Percentiles rank a stretch among this genome's conserved stretches.
Evolutionary conservation across 2,888 invertebrate species (phyloP).

Genomic region (Drosophila colorata): DNA sequence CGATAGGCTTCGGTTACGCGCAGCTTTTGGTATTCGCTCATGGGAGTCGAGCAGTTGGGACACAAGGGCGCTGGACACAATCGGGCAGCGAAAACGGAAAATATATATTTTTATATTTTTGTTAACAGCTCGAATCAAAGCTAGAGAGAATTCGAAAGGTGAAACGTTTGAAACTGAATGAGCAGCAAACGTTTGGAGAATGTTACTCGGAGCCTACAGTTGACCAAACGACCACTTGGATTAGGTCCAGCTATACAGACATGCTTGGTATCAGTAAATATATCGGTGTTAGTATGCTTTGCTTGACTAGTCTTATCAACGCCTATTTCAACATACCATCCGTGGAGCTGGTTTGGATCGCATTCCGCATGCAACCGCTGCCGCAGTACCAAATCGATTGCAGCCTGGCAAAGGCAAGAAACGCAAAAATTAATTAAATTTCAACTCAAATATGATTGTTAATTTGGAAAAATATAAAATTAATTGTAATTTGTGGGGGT

Average conservation of each 20-base stretch:
- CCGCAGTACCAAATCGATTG: constrained; percentile 84
- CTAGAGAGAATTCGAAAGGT: not conserved
- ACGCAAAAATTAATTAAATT: not conserved
- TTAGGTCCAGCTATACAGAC: not conserved
- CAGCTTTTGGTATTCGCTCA: constrained; percentile 82
- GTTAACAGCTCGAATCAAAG: constrained; percentile 3
- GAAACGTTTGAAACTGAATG: not conserved
- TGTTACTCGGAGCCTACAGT: not conserved
- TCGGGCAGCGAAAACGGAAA: not conserved
- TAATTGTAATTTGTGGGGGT: no score
- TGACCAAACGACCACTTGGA: constrained; percentile 3
- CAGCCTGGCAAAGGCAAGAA: constrained; percentile 59
- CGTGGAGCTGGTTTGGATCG: constrained; percentile 69
- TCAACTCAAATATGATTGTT: no score
- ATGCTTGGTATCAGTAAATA: not conserved
- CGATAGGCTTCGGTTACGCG: constrained; percentile 73
- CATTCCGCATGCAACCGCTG: constrained; percentile 79
- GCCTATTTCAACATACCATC: constrained; percentile 60
- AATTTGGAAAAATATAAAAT: no score
- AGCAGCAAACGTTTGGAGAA: not conserved
- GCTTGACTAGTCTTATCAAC: not conserved
- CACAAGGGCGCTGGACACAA: constrained; percentile 76
- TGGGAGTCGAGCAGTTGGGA: constrained; percentile 71
- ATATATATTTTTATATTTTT: constrained; percentile 24
- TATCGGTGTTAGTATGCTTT: not conserved